These are phyloP conservation scores for Drosophila kanapiae DNA, from an alignment of 1,140 invertebrate species.

Conservation along the genomic window DNA sequence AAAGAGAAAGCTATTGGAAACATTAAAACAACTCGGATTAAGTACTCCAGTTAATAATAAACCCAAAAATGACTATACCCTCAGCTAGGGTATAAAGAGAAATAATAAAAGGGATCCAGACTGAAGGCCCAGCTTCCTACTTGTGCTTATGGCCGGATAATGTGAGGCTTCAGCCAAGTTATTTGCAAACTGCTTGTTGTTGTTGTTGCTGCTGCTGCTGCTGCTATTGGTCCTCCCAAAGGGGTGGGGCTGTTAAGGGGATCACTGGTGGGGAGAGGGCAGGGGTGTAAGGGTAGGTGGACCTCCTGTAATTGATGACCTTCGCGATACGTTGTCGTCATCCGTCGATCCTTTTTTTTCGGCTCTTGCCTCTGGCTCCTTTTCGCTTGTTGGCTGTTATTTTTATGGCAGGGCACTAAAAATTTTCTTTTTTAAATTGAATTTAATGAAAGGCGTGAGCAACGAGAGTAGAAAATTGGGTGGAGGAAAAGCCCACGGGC, in stretches of 20 bases:
- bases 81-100: constrained; percentile 5
- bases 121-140: constrained; percentile 69
- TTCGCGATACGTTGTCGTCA: constrained; percentile 74
- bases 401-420: constrained; percentile 80
- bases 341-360: constrained; percentile 62
- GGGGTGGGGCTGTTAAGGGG: constrained; percentile 17
- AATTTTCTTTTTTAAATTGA: constrained; percentile 78
- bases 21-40: too few species aligned
- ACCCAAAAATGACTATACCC: neutral
- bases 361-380: constrained; percentile 22
- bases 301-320: constrained; percentile 78
- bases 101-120: constrained; percentile 55
- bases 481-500: constrained; percentile 38
- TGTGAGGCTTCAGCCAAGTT: constrained; percentile 79
- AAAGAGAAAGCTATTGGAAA: too few species aligned
- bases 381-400: constrained; percentile 52
- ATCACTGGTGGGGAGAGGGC: constrained; percentile 39
- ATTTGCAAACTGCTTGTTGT: constrained; percentile 73
- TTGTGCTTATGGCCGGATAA: constrained; percentile 81
- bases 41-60: too few species aligned
- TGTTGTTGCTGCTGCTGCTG: constrained; percentile 30
- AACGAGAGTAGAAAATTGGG: constrained; percentile 15
- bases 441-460: constrained; percentile 80
- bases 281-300: constrained; percentile 54
- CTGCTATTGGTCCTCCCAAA: neutral